A percentile compares a stretch with the other conserved stretches of the same genome.
Evolutionary conservation across 2,888 invertebrate genomes (phyloP).

Genomic region (Coenonympha glycerion): DNA sequence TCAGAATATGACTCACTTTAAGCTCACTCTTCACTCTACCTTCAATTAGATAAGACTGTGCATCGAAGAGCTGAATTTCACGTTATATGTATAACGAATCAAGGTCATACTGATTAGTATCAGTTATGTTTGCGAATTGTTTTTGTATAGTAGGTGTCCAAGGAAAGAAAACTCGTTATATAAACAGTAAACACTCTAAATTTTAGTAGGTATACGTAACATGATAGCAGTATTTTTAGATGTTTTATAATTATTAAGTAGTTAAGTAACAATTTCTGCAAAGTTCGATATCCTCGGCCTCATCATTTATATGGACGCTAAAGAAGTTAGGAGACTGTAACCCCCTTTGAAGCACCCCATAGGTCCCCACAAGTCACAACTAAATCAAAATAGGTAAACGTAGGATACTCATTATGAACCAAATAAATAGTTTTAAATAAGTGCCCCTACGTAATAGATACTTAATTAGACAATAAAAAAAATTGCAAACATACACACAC

Average conservation of each 20-base stretch:
- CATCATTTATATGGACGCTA: neutral
- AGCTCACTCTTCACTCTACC: neutral
- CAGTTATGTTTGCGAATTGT: neutral
- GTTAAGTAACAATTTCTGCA: no score
- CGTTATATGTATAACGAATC: neutral
- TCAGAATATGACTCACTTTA: no score
- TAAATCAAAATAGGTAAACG: no score
- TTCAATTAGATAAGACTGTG: neutral
- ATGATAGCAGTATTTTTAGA: neutral
- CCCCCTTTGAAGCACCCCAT: neutral
- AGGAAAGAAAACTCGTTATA: neutral
- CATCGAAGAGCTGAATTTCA: neutral
- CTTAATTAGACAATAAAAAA: no score
- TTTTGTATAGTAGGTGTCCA: neutral
- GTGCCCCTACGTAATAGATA: no score
- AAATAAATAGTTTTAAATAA: no score
- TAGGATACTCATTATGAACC: no score
- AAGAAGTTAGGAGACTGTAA: neutral
- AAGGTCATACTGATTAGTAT: neutral
- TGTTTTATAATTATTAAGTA: neutral
- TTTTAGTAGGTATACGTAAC: no score
- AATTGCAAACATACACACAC: no score
- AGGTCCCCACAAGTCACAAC: no score
- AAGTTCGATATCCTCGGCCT: neutral
- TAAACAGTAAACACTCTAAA: no score